These are phyloP conservation scores for Tichodroma muraria DNA, from an alignment of 2,113 vertebrate species.

Conservation along the genomic window DNA sequence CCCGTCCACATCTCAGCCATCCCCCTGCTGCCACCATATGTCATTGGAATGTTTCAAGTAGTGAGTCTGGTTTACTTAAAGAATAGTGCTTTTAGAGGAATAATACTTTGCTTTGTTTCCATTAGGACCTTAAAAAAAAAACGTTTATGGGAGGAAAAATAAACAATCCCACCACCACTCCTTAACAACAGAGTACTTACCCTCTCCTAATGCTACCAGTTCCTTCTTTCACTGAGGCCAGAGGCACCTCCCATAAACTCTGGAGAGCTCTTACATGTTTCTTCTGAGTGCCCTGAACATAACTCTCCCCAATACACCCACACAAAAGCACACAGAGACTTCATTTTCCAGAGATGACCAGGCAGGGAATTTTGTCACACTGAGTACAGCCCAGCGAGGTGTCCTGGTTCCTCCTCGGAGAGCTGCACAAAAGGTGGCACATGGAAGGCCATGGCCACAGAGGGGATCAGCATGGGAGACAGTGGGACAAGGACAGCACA, in stretches of 20 bases:
- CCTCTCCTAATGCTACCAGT: slow-evolving; percentile 54
- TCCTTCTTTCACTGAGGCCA: slow-evolving; percentile 26
- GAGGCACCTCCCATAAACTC: slow-evolving; percentile 49
- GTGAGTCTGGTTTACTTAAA: slow-evolving; percentile 65
- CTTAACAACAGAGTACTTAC: slow-evolving; percentile 64
- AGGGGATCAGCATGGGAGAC: not conserved
- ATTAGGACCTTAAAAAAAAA: slow-evolving; percentile 58
- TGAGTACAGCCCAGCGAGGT: accelerated
- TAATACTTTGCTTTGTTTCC: slow-evolving; percentile 66
- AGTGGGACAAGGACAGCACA: not conserved
- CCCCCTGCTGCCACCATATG: slow-evolving; percentile 49
- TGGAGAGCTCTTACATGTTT: slow-evolving; percentile 46
- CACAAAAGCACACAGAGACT: not conserved
- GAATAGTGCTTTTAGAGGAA: slow-evolving; percentile 63
- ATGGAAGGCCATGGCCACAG: not conserved
- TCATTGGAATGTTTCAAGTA: slow-evolving; percentile 66
- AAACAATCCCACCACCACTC: slow-evolving; percentile 62
- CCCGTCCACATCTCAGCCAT: not conserved
- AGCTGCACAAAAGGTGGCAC: accelerated
- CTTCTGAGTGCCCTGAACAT: slow-evolving; percentile 35
- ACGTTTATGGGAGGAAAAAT: slow-evolving; percentile 64
- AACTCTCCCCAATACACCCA: not conserved
- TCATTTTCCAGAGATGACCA: not conserved
- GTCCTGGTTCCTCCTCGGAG: not conserved
- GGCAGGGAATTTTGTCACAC: not conserved